Evolutionary conservation across 2,797 vertebrate species (phyloP).

Genomic region (Pterois miles): DNA sequence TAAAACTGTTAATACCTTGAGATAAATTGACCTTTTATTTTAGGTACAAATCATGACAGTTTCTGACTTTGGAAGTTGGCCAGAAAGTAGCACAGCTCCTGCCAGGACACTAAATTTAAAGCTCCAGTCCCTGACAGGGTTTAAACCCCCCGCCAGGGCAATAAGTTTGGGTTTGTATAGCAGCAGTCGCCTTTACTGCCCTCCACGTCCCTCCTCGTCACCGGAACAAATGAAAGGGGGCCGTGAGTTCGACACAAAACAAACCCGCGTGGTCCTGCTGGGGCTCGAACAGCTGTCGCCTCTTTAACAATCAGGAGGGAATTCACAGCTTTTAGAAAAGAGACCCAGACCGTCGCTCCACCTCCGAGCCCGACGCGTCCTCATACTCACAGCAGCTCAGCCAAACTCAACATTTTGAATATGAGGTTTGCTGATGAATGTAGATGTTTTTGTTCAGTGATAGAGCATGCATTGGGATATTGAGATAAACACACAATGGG

Average conservation of each 20-base stretch:
- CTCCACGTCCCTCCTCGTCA: neutral
- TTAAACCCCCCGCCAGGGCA: conserved; percentile 4
- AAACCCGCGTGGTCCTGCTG: conserved; percentile 24
- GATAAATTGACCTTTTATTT: neutral
- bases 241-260: conserved; percentile 33
- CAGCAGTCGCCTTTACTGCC: neutral
- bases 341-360: neutral
- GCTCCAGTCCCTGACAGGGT: neutral
- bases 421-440: too few species aligned
- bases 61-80: neutral
- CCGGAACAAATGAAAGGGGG: conserved; percentile 30
- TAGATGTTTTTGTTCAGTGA: neutral
- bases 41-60: neutral
- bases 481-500: too few species aligned
- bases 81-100: neutral
- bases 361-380: neutral
- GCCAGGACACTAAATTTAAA: conserved; percentile 16
- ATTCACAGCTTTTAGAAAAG: conserved; percentile 34
- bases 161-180: conserved; percentile 6
- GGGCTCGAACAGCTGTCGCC: conserved; percentile 56
- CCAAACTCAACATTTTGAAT: too few species aligned
- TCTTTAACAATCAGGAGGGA: conserved; percentile 34
- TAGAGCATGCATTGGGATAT: neutral
- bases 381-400: neutral
- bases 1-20: neutral